These are phyloP conservation scores for Calcarius ornatus DNA, from an alignment of 2,113 vertebrate species.

Conservation along the genomic window DNA sequence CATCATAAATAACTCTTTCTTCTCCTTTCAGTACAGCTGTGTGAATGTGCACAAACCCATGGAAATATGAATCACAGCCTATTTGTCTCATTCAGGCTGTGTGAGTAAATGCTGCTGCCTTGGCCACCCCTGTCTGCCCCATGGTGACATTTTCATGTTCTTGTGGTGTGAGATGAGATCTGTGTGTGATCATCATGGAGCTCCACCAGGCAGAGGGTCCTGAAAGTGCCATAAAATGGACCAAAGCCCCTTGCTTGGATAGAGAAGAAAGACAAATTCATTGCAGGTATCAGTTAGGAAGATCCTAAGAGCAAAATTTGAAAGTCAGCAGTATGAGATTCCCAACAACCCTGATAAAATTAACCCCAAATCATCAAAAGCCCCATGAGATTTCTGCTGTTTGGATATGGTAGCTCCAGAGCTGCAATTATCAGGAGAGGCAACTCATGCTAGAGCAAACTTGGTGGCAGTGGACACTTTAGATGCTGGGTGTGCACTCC, in stretches of 20 bases:
- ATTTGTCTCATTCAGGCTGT: background rate
- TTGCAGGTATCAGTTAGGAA: background rate
- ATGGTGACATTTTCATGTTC: background rate
- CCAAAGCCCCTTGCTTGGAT: background rate
- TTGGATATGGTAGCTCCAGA: slow-evolving; percentile 5
- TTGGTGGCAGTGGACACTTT: background rate
- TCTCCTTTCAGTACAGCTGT: background rate
- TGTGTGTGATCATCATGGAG: background rate
- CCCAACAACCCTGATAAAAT: background rate
- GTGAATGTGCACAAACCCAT: background rate
- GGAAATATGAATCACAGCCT: background rate
- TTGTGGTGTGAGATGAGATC: background rate
- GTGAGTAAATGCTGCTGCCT: background rate
- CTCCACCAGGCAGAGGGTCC: background rate
- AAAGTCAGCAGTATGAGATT: background rate
- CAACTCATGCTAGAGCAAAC: background rate
- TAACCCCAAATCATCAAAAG: background rate
- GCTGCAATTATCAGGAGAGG: background rate
- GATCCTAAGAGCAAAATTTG: background rate
- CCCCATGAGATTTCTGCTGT: background rate
- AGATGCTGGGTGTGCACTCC: background rate
- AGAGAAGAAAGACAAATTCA: background rate
- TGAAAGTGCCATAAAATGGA: background rate
- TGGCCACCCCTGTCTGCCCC: background rate
- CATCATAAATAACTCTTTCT: slow-evolving; percentile 53